Conservation (phyloP, 2,888 invertebrate species). For the Belgica antarctica region DNA sequence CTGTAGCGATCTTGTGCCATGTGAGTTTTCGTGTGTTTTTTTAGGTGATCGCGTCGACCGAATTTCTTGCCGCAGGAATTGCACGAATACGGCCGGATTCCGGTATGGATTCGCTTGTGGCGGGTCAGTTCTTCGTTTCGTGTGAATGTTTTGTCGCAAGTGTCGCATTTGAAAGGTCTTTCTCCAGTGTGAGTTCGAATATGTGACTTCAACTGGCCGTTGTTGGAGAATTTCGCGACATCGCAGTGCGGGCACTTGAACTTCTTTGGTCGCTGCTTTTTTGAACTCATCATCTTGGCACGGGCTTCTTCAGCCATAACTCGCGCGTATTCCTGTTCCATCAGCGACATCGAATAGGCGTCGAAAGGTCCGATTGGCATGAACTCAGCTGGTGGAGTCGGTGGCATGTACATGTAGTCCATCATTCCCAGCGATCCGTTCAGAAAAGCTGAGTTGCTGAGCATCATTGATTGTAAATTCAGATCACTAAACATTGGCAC, state of each 20-base stretch:
- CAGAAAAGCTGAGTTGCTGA: slow-evolving; percentile 21
- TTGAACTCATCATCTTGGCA: slow-evolving; percentile 63
- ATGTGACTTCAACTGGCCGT: slow-evolving; percentile 87
- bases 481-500: neutral
- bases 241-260: slow-evolving; percentile 88
- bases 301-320: slow-evolving; percentile 71
- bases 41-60: slow-evolving; percentile 89
- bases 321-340: slow-evolving; percentile 69
- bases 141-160: slow-evolving; percentile 86
- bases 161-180: slow-evolving; percentile 83
- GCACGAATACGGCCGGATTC: slow-evolving; percentile 82
- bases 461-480: slow-evolving; percentile 21
- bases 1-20: slow-evolving; percentile 61
- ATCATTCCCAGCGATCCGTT: slow-evolving; percentile 5
- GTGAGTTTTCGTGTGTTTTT: slow-evolving; percentile 90
- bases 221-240: slow-evolving; percentile 83
- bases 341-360: slow-evolving; percentile 56
- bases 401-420: slow-evolving; percentile 39
- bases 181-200: slow-evolving; percentile 89
- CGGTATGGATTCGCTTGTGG: slow-evolving; percentile 88
- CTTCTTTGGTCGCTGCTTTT: slow-evolving; percentile 82
- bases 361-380: slow-evolving; percentile 46
- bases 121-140: slow-evolving; percentile 88
- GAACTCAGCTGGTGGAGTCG: slow-evolving; percentile 38
- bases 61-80: slow-evolving; percentile 87